These are phyloP conservation scores for Hippoglossus hippoglossus DNA, from an alignment of 2,797 vertebrate genomes.

Conservation along the genomic window DNA sequence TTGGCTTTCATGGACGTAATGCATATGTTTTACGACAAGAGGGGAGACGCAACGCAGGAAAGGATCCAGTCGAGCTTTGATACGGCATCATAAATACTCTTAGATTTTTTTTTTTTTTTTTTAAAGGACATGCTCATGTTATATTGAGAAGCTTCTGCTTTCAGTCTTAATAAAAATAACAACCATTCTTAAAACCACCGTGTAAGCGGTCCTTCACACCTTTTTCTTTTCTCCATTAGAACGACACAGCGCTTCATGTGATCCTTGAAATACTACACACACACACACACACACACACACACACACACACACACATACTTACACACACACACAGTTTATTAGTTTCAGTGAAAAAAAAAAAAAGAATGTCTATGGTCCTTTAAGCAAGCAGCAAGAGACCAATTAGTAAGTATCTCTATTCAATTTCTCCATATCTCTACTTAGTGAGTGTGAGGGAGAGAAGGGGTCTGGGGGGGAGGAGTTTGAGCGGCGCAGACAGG, in stretches of 20 bases:
- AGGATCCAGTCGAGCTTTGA: constrained; percentile 64
- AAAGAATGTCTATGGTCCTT: constrained; percentile 84
- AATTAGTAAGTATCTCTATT: constrained; percentile 88
- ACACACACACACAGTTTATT: constrained; percentile 68
- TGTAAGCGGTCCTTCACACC: constrained; percentile 71
- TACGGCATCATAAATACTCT: constrained; percentile 45
- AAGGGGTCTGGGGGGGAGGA: constrained; percentile 76
- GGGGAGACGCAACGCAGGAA: constrained; percentile 55
- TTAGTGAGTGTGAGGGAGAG: constrained; percentile 78
- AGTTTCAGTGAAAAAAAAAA: constrained; percentile 73
- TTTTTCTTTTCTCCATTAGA: constrained; percentile 62
- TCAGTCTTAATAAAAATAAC: constrained; percentile 57
- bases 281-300: constrained; percentile 29
- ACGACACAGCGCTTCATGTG: constrained; percentile 66
- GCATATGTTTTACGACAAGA: constrained; percentile 61
- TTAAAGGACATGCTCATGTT: constrained; percentile 56
- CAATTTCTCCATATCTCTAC: constrained; percentile 82
- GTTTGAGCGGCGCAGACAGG: constrained; percentile 81
- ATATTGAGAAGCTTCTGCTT: constrained; percentile 43
- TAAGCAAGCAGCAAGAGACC: constrained; percentile 87
- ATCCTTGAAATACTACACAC: constrained; percentile 67
- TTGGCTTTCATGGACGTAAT: constrained; percentile 62
- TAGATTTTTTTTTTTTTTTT: constrained; percentile 1
- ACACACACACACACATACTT: constrained; percentile 28
- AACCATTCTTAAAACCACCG: constrained; percentile 54